Percentiles rank a stretch among this genome's conserved stretches.
phyloP scores from a whole-genome alignment of 1,140 invertebrate genomes.

The Ganaspis sp. region DNA sequence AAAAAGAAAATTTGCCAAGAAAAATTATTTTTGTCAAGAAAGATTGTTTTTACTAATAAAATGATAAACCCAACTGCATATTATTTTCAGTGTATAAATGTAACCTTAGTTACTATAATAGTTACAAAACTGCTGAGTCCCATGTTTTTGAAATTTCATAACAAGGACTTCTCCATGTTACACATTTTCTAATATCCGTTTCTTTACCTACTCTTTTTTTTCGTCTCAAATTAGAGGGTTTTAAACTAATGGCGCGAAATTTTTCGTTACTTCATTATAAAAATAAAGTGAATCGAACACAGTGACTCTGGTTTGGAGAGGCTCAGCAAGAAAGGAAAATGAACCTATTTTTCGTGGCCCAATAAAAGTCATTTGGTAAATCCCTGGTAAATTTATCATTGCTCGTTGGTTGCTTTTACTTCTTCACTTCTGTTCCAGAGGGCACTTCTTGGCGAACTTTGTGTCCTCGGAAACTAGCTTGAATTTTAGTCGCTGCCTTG shows the following conservation, averaged over 20 bases:
- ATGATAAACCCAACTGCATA: not conserved
- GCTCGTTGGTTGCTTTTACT: conserved; percentile 57
- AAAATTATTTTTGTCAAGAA: too few species aligned
- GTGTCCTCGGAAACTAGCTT: conserved; percentile 94
- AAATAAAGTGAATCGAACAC: conserved; percentile 21
- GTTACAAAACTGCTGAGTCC: conserved; percentile 6
- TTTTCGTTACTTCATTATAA: not conserved
- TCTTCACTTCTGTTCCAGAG: conserved; percentile 57
- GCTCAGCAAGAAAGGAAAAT: conserved; percentile 11
- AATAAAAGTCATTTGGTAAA: conserved; percentile 6
- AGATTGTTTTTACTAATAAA: not conserved
- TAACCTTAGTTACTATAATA: too few species aligned
- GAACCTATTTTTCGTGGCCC: not conserved
- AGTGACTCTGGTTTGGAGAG: not conserved
- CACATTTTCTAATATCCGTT: not conserved
- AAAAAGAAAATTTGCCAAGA: too few species aligned
- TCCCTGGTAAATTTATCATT: conserved; percentile 33
- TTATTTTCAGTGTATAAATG: not conserved
- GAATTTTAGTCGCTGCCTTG: conserved; percentile 94
- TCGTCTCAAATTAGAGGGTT: not conserved
- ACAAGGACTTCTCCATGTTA: too few species aligned
- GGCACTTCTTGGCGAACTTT: conserved; percentile 87
- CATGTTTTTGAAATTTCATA: not conserved
- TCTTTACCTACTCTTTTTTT: not conserved
- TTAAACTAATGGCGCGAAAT: not conserved